These are phyloP conservation scores for Panthera leo DNA, from an alignment of 2,113 vertebrate genomes.

Conservation along the genomic window DNA sequence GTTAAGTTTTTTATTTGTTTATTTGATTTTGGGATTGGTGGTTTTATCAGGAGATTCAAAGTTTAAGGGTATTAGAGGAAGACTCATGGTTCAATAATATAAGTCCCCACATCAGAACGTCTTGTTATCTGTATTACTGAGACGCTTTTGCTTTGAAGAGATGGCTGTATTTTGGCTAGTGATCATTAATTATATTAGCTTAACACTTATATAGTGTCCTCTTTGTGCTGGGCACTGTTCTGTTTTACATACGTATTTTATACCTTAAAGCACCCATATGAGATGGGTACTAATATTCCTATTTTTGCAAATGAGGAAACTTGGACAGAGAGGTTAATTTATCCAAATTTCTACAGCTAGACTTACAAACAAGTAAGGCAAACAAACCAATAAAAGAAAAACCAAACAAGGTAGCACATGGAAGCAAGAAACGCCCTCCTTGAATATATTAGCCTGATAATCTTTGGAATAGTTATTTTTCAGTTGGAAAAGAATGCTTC, in stretches of 20 bases:
- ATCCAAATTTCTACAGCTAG: neutral
- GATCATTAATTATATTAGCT: neutral
- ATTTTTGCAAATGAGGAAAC: constrained; percentile 15
- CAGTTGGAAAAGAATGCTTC: neutral
- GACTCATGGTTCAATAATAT: neutral
- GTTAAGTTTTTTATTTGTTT: neutral
- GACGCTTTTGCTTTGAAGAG: neutral
- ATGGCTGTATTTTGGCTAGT: neutral
- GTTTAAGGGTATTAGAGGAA: neutral
- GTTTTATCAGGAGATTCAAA: constrained; percentile 13
- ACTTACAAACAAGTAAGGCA: neutral
- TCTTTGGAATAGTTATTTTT: constrained; percentile 43
- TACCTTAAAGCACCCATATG: neutral
- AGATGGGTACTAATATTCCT: neutral
- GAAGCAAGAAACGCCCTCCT: neutral
- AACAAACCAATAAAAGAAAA: neutral
- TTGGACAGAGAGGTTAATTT: constrained; percentile 1
- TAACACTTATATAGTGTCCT: neutral
- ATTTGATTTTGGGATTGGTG: neutral
- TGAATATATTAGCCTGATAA: neutral
- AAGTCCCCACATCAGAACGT: neutral
- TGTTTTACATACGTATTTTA: constrained; percentile 8
- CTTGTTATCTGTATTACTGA: neutral
- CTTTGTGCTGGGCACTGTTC: neutral
- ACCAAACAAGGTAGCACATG: neutral